Base-by-base conservation (phyloP, 2,888 invertebrate genomes). In the Clanis bilineata region DNA sequence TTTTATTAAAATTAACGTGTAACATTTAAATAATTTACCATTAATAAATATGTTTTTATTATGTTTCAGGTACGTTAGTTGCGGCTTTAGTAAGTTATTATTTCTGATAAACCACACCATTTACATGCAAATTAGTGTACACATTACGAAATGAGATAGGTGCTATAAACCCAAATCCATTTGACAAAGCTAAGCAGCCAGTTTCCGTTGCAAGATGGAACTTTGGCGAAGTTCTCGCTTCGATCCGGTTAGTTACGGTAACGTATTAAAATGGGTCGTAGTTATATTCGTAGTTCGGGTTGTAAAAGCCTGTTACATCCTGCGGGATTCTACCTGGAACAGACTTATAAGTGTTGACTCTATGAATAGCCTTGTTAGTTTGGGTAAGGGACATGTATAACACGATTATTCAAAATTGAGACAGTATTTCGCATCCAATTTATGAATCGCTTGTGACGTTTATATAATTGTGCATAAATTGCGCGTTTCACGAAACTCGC, bases 61-160 rank as follows among this genome's bases (percentile, higher is more conserved):
- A 66, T 74, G 68, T 73, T 74, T 67, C 73, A 75, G 74, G 73
- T 76, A 75, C 65, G 75, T 71, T 64, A 22, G 51, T 57, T 28
- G 57, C 51, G 54, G 55, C 54, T 41, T 39, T 15, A 61, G 59
- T 61, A 61, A 59, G 61, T 61, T 57, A 21, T 59, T 51, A 28
- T 51, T 32, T 32, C 32, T 32, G 9, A 51, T 45, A 45, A 45
- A 45, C 4, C 45, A 23, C 12, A 18, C 28, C 12, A 51, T 51
- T 51, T 51, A 12, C 32, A 51, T 32, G 51, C 51, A 51, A 51
- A 51, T 45, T 4, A 45, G 9, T 10, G 10, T 4, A 18, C 38
- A 36, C 41, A 4, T 63, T 64, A 55, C 15, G 15, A 15, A 59
- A 25, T 44, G 64, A 64, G 64, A 68, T 63, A 23, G 45, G 64